phyloP scores from a whole-genome alignment of 1,140 invertebrate genomes.

The Pygmarrhopalites habei region DNA sequence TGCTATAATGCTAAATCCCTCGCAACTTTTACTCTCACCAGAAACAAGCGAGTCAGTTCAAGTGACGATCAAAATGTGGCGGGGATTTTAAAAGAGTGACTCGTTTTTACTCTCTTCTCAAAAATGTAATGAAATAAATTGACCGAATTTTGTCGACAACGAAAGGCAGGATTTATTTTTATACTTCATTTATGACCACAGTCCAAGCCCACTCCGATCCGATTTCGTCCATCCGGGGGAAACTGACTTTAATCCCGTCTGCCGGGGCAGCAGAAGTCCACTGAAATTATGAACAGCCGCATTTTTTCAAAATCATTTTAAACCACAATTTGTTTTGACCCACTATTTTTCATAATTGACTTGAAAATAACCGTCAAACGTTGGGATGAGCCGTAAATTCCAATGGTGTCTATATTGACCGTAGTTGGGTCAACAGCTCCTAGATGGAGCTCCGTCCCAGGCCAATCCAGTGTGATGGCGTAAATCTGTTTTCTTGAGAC shows the following conservation, averaged over 20 bases:
- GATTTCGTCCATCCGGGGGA: neutral
- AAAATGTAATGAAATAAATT: too few relatives aligned
- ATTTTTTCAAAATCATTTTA: neutral
- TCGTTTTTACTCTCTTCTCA: too few relatives aligned
- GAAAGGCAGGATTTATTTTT: too few relatives aligned
- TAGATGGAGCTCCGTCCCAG: neutral
- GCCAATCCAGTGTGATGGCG: slow-evolving; percentile 1
- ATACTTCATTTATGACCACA: slow-evolving; percentile 9
- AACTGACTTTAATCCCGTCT: neutral
- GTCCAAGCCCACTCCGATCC: slow-evolving; percentile 16
- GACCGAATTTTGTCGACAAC: too few relatives aligned
- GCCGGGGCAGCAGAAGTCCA: neutral
- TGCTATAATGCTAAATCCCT: too few relatives aligned
- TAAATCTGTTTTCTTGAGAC: neutral
- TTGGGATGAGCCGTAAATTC: neutral
- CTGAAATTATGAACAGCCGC: neutral
- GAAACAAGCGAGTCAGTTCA: too few relatives aligned
- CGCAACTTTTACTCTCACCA: too few relatives aligned
- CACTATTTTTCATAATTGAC: neutral
- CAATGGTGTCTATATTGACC: neutral
- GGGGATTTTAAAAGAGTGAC: too few relatives aligned
- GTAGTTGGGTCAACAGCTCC: neutral
- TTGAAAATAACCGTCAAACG: neutral
- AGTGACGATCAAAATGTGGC: too few relatives aligned
- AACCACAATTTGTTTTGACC: neutral